phyloP scores from a whole-genome alignment of 2,797 vertebrate species.

The Danio kyathit region DNA sequence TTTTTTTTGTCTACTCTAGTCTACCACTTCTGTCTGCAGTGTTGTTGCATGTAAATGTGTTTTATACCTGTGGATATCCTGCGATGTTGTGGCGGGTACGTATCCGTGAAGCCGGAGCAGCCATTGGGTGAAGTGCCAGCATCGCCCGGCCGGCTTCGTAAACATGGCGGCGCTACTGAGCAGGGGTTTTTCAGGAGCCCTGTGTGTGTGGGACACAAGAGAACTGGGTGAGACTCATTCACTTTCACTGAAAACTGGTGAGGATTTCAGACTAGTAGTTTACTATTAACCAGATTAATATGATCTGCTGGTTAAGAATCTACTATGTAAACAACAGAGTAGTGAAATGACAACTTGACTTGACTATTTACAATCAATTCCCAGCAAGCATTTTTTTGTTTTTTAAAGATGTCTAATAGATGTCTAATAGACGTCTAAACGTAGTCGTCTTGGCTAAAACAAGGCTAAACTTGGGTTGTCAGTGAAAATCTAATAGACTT shows the following conservation, averaged over 20 bases:
- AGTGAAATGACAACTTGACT: no score
- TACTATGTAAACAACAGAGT: no score
- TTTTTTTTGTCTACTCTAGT: no score
- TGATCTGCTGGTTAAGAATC: no score
- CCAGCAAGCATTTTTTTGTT: no score
- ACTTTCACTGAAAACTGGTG: conserved; percentile 35
- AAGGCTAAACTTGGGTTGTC: no score
- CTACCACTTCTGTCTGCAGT: background rate
- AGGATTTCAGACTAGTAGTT: conserved; percentile 14
- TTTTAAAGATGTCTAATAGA: no score
- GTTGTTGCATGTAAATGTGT: conserved; percentile 18
- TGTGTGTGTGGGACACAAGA: conserved; percentile 57
- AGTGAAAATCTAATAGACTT: no score
- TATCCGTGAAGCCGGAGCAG: conserved; percentile 63
- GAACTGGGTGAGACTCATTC: conserved; percentile 47
- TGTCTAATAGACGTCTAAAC: no score
- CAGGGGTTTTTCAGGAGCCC: conserved; percentile 66
- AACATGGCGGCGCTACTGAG: conserved; percentile 58
- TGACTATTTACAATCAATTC: no score
- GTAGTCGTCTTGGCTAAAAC: no score
- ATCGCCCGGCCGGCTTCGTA: conserved; percentile 56
- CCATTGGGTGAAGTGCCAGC: conserved; percentile 51
- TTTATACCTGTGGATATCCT: conserved; percentile 64
- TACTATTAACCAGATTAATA: no score
- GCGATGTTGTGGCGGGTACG: conserved; percentile 62